These are phyloP conservation scores for Eristalinus aeneus DNA, from an alignment of 2,888 invertebrate genomes.

Conservation along the genomic window DNA sequence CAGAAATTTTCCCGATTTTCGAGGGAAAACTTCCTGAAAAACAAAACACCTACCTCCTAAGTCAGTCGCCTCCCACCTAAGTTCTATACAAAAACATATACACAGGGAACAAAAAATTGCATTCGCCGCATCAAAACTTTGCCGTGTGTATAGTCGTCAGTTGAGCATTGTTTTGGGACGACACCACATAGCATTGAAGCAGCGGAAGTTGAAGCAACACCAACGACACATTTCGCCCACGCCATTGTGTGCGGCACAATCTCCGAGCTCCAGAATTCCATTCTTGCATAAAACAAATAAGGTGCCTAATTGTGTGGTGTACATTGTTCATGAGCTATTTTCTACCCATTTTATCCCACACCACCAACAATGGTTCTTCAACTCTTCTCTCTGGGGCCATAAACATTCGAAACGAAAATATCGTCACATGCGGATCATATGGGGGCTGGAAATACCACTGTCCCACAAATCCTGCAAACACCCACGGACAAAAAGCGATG, in stretches of 20 bases:
- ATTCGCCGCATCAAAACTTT: conserved; percentile 52
- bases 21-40: conserved; percentile 37
- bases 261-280: conserved; percentile 64
- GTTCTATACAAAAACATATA: conserved; percentile 5
- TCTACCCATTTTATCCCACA: conserved; percentile 1
- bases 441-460: conserved; percentile 31
- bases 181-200: conserved; percentile 43
- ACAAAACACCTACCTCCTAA: conserved; percentile 24
- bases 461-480: conserved; percentile 34
- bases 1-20: conserved; percentile 39
- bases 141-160: conserved; percentile 58
- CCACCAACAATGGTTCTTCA: neutral
- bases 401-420: conserved; percentile 65
- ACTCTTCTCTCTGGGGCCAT: conserved; percentile 42
- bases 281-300: conserved; percentile 66
- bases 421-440: conserved; percentile 31
- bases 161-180: conserved; percentile 52
- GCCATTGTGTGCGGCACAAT: conserved; percentile 56
- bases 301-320: conserved; percentile 71
- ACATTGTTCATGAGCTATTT: conserved; percentile 66
- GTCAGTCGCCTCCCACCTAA: neutral
- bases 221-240: conserved; percentile 61
- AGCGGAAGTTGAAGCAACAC: conserved; percentile 55
- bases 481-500: conserved; percentile 46
- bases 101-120: conserved; percentile 3